A percentile compares a stretch with the other conserved stretches of the same genome.
phyloP scores from a whole-genome alignment of 2,888 invertebrate genomes.

The Drosophila kokeensis region DNA sequence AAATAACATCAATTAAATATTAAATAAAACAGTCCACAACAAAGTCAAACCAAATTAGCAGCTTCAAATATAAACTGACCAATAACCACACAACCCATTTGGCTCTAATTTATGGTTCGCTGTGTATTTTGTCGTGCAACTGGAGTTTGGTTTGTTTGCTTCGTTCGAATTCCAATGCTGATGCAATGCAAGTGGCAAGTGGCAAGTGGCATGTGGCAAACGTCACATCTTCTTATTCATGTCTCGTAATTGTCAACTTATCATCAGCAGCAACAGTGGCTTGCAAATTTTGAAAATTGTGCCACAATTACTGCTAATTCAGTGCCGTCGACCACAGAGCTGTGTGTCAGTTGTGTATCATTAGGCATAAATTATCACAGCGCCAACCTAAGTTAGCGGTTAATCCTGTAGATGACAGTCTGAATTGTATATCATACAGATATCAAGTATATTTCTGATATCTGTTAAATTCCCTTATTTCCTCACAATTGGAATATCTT shows the following conservation, averaged over 20 bases:
- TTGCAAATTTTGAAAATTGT: not conserved
- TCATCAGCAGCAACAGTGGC: not conserved
- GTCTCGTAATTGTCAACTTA: not conserved
- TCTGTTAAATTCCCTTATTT: not conserved
- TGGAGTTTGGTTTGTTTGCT: not conserved
- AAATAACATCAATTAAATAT: slow-evolving; percentile 7
- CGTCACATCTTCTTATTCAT: not conserved
- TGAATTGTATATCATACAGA: not conserved
- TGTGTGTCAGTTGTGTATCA: not conserved
- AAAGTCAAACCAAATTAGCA: slow-evolving; percentile 1
- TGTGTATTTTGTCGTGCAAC: not conserved
- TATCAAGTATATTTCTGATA: not conserved
- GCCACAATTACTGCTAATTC: not conserved
- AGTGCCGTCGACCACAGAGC: not conserved
- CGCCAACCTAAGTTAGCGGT: not conserved
- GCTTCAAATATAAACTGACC: not conserved
- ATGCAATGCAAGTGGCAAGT: not conserved
- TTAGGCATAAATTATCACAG: not conserved
- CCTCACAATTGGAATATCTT: not conserved
- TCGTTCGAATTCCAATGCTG: not conserved
- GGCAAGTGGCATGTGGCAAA: not conserved
- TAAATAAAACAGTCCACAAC: not conserved
- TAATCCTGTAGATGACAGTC: not conserved
- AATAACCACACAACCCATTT: not conserved
- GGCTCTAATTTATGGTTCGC: not conserved